Percentiles rank a stretch among this genome's conserved stretches.
phyloP scores from a whole-genome alignment of 2,113 vertebrate species.

The Orcinus orca region DNA sequence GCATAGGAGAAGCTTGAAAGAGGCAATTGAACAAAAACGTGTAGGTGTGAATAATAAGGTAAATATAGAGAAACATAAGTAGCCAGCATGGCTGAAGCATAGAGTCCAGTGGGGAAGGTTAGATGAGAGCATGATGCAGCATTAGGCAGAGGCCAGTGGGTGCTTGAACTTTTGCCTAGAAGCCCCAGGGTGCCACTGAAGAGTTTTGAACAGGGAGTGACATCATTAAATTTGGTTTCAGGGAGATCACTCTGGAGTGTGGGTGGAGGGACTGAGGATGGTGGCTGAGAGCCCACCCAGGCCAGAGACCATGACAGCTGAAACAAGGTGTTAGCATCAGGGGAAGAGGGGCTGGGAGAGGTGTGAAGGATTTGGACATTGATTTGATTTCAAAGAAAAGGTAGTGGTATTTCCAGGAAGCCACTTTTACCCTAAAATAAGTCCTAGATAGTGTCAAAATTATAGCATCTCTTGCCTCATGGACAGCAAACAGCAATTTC shows the following conservation, averaged over 20 bases:
- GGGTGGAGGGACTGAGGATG: background rate
- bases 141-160: background rate
- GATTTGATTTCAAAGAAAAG: conserved; percentile 4
- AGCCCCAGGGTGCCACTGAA: background rate
- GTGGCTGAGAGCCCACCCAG: background rate
- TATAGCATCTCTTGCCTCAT: background rate
- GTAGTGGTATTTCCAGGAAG: background rate
- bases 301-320: background rate
- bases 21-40: background rate
- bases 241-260: background rate
- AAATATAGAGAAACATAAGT: background rate
- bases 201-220: background rate
- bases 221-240: background rate
- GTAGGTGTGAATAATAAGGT: background rate
- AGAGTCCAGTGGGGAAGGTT: background rate
- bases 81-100: background rate
- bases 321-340: background rate
- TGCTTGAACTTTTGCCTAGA: background rate
- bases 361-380: background rate
- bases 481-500: background rate
- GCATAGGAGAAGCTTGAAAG: background rate
- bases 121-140: background rate
- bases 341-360: background rate
- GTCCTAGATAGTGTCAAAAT: background rate
- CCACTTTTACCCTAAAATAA: background rate